Evolutionary conservation across 1,140 invertebrate genomes (phyloP).

Genomic region (Brachionus angularis): DNA sequence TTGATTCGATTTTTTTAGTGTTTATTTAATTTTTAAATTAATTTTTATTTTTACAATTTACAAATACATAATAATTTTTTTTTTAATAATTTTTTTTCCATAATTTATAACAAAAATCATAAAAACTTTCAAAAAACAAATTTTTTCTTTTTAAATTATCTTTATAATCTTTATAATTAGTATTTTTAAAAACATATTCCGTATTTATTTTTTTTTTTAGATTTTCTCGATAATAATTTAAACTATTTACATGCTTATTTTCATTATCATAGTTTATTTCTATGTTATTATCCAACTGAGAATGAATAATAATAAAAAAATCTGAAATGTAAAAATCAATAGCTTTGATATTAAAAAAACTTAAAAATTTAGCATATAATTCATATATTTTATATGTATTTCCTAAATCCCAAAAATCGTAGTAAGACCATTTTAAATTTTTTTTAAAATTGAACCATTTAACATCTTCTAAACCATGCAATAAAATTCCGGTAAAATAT

Average conservation of each 20-base stretch:
- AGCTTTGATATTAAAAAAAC: conserved; percentile 15
- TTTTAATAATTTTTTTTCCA: neutral
- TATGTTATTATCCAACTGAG: conserved; percentile 27
- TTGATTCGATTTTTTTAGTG: too few species aligned
- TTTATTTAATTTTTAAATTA: too few species aligned
- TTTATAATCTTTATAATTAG: neutral
- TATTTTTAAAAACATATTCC: neutral
- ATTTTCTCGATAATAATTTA: neutral
- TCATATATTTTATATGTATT: conserved; percentile 31
- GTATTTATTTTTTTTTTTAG: too few species aligned
- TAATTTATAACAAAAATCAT: conserved; percentile 23
- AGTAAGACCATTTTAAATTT: conserved; percentile 24
- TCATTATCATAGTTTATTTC: conserved; percentile 36
- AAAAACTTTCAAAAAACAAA: conserved; percentile 9
- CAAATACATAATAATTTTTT: too few species aligned
- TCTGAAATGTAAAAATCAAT: conserved; percentile 22
- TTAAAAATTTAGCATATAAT: conserved; percentile 32
- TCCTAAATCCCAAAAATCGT: conserved; percentile 39
- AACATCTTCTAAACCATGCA: neutral
- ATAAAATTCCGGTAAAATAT: conserved; percentile 56
- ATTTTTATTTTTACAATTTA: too few species aligned
- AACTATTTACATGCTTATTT: neutral
- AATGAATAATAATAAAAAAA: conserved; percentile 30
- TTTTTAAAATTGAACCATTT: conserved; percentile 33
- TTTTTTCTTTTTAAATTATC: neutral